These are phyloP conservation scores for Drosophila mauritiana DNA, from an alignment of 1,140 invertebrate genomes.

Conservation along the genomic window DNA sequence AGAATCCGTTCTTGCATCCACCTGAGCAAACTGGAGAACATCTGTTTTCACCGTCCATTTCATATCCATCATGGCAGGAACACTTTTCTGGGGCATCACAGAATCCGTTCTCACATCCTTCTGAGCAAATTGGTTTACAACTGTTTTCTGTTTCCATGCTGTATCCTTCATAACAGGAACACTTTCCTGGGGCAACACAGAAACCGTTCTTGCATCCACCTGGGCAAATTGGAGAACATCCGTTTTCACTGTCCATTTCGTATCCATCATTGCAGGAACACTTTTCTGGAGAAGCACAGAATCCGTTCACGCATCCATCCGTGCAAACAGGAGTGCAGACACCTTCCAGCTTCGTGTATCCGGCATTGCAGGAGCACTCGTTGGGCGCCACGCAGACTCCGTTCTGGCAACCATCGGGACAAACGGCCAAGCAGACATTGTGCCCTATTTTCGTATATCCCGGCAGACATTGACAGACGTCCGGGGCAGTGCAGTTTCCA, in stretches of 20 bases:
- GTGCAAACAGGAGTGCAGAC: slow-evolving; percentile 19
- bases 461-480: slow-evolving; percentile 15
- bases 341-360: slow-evolving; percentile 1
- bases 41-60: background rate
- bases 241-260: background rate
- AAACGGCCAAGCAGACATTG: slow-evolving; percentile 14
- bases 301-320: slow-evolving; percentile 23
- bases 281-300: slow-evolving; percentile 4
- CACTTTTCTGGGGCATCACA: slow-evolving; percentile 27
- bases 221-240: slow-evolving; percentile 11
- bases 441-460: slow-evolving; percentile 5
- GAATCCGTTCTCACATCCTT: slow-evolving; percentile 29
- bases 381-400: slow-evolving; percentile 24
- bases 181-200: slow-evolving; percentile 16
- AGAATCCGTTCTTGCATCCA: slow-evolving; percentile 38
- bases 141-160: background rate
- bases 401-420: slow-evolving; percentile 18
- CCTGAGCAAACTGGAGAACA: slow-evolving; percentile 22
- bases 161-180: slow-evolving; percentile 21
- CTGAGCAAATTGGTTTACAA: background rate
- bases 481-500: slow-evolving; percentile 26
- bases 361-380: slow-evolving; percentile 20
- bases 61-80: slow-evolving; percentile 15
- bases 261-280: slow-evolving; percentile 20
- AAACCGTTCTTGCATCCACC: slow-evolving; percentile 21